Evolutionary conservation across 2,797 vertebrate genomes (phyloP).

Genomic region (Psittacula echo): DNA sequence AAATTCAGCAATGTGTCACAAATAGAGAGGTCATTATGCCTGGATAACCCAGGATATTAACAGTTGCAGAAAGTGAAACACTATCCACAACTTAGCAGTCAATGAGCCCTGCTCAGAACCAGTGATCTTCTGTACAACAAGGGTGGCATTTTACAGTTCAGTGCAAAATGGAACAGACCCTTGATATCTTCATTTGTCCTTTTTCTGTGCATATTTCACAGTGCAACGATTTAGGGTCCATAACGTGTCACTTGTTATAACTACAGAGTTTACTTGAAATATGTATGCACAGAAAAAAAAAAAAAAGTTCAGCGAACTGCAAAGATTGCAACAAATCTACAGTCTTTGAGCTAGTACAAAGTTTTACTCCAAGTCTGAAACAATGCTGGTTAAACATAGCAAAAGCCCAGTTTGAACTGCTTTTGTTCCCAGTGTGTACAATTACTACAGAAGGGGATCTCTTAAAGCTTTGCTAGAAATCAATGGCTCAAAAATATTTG

Average conservation of each 20-base stretch:
- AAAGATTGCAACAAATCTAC: constrained; percentile 76
- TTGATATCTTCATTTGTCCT: constrained; percentile 82
- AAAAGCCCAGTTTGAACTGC: background rate
- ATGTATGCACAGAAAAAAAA: constrained; percentile 70
- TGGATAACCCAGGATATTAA: constrained; percentile 91
- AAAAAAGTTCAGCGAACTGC: constrained; percentile 77
- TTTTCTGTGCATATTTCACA: constrained; percentile 81
- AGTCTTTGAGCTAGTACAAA: constrained; percentile 56
- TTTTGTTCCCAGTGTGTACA: background rate
- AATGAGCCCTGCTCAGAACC: constrained; percentile 77
- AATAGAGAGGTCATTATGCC: constrained; percentile 93
- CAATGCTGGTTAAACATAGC: constrained; percentile 50
- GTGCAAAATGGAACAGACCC: constrained; percentile 77
- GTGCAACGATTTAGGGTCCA: constrained; percentile 78
- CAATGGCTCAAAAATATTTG: background rate
- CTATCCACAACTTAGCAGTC: constrained; percentile 80
- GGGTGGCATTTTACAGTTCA: constrained; percentile 84
- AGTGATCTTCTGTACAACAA: constrained; percentile 78
- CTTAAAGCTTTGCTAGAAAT: background rate
- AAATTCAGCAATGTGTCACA: constrained; percentile 95
- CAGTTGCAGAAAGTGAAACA: constrained; percentile 82
- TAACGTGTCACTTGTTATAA: constrained; percentile 83
- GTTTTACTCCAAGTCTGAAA: constrained; percentile 70
- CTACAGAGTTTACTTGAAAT: constrained; percentile 78
- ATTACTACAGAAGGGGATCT: background rate